Evolutionary conservation across 2,797 vertebrate genomes (phyloP).

Genomic region (Melanotaenia maccullochi): DNA sequence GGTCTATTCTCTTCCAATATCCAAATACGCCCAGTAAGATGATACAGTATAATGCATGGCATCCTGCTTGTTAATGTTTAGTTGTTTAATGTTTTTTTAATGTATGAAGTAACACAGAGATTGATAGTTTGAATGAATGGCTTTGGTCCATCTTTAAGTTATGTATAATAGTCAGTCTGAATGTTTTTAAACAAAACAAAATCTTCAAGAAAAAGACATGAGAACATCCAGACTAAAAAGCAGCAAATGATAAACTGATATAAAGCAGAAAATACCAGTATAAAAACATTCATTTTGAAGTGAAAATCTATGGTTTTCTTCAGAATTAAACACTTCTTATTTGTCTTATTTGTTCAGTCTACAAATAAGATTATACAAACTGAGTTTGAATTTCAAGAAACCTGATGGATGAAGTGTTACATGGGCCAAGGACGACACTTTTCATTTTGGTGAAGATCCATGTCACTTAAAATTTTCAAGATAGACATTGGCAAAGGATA

Average conservation of each 20-base stretch:
- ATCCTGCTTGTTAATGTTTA: slow-evolving; percentile 5
- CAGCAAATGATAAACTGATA: not conserved
- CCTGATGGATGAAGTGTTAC: not conserved
- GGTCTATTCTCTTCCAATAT: slow-evolving; percentile 21
- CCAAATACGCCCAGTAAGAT: slow-evolving; percentile 5
- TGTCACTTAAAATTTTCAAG: not conserved
- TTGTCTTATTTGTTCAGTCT: slow-evolving; percentile 11
- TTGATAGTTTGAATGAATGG: not conserved
- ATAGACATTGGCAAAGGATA: not conserved
- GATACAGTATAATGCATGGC: not conserved
- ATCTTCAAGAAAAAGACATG: not conserved
- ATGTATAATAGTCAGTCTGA: not conserved
- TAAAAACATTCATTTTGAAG: not conserved
- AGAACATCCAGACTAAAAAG: not conserved
- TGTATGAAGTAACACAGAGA: not conserved
- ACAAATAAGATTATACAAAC: not conserved
- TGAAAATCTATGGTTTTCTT: not conserved
- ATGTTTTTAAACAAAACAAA: not conserved
- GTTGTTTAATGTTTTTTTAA: not conserved
- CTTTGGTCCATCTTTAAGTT: not conserved
- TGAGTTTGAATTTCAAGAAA: not conserved
- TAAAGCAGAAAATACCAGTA: not conserved
- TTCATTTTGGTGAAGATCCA: not conserved
- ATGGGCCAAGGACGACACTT: not conserved
- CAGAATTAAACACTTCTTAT: not conserved